Conservation (phyloP, 2,113 vertebrate species). For the Triplophysa siluroides region DNA sequence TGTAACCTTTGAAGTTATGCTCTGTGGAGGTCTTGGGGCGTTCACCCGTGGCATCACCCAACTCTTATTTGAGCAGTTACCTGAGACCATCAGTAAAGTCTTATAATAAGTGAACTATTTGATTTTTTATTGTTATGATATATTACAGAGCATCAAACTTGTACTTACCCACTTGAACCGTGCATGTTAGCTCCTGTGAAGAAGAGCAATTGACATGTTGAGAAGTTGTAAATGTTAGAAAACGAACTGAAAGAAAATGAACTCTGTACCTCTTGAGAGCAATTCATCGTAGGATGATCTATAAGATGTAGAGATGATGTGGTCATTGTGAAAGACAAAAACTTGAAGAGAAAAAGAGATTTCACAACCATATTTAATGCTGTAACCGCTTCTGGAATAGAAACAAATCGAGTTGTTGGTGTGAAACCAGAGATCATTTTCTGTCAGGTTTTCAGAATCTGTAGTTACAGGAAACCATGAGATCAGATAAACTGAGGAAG, state of each 20-base stretch:
- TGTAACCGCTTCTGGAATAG: not conserved
- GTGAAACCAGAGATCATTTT: not conserved
- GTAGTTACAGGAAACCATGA: slow-evolving; percentile 38
- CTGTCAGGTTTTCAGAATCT: not conserved
- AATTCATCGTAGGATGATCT: slow-evolving; percentile 47
- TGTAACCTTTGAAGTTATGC: not conserved
- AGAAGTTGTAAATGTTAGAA: no score
- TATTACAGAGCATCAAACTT: not conserved
- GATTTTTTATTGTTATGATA: not conserved
- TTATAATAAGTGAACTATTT: not conserved
- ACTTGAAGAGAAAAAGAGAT: slow-evolving; percentile 33
- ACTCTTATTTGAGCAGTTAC: slow-evolving; percentile 58
- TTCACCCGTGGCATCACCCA: accelerated
- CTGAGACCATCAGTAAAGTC: slow-evolving; percentile 49
- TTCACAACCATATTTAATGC: not conserved
- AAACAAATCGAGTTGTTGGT: not conserved
- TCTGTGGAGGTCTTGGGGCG: slow-evolving; percentile 40
- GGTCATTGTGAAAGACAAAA: not conserved
- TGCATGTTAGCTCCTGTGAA: slow-evolving; percentile 56
- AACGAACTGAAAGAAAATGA: no score
- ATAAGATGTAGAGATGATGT: slow-evolving; percentile 55
- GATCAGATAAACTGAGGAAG: slow-evolving; percentile 36
- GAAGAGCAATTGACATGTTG: slow-evolving; percentile 1
- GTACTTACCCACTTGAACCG: slow-evolving; percentile 62
- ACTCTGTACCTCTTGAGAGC: slow-evolving; percentile 61